Percentiles rank a stretch among this genome's conserved stretches.
phyloP scores from a whole-genome alignment of 2,888 invertebrate species.

The Dasypolia templi region DNA sequence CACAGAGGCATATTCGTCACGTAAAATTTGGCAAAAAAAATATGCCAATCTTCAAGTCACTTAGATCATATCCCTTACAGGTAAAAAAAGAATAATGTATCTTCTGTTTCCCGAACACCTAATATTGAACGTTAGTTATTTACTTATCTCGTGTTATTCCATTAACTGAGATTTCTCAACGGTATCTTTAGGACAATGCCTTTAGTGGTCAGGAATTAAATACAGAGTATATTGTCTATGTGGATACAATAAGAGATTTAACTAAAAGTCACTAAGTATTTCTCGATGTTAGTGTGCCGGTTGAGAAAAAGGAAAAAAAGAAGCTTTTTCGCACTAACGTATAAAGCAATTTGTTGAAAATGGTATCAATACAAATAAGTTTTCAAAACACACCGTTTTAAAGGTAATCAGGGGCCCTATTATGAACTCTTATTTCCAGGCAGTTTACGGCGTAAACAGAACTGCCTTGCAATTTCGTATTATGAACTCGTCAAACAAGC shows the following conservation, averaged over 20 bases:
- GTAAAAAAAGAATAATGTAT: not conserved
- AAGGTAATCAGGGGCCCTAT: no score
- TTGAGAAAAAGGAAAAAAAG: conserved; percentile 8
- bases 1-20: no score
- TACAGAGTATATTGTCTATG: conserved; percentile 40
- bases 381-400: not conserved
- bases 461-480: no score
- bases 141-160: conserved; percentile 40
- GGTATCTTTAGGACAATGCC: conserved; percentile 38
- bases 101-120: conserved; percentile 18
- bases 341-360: not conserved
- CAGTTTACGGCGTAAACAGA: no score
- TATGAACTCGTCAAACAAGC: no score
- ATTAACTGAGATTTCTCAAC: conserved; percentile 56
- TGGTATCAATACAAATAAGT: not conserved
- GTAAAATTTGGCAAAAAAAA: no score
- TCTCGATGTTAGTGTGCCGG: conserved; percentile 6
- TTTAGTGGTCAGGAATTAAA: conserved; percentile 45
- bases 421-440: no score
- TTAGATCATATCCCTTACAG: not conserved
- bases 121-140: conserved; percentile 15
- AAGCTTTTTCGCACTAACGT: not conserved
- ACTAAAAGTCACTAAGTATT: conserved; percentile 48
- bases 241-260: conserved; percentile 50
- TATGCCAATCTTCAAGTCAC: not conserved